phyloP scores from a whole-genome alignment of 1,140 invertebrate genomes.

The Sesamia nonagrioides region DNA sequence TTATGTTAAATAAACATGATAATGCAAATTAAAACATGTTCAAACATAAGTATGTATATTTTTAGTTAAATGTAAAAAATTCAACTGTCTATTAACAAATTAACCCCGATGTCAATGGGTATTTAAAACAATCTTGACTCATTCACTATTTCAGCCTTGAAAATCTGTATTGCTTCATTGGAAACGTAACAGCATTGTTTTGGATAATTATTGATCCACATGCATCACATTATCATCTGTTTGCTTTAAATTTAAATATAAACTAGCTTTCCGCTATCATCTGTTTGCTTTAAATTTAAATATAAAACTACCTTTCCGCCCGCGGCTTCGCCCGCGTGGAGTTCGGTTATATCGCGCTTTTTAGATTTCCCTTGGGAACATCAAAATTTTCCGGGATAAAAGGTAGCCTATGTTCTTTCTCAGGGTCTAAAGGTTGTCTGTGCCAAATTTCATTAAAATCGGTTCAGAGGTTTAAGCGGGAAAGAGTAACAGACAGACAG shows the following conservation, averaged over 20 bases:
- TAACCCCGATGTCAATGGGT: conserved; percentile 41
- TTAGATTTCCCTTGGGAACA: too few species aligned
- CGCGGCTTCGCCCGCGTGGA: too few species aligned
- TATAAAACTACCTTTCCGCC: too few species aligned
- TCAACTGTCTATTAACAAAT: neutral
- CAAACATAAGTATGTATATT: neutral
- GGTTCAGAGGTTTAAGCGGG: too few species aligned
- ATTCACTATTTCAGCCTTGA: conserved; percentile 42
- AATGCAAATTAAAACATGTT: neutral
- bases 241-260: neutral
- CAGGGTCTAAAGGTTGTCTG: too few species aligned
- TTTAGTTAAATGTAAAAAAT: neutral
- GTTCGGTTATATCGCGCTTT: too few species aligned
- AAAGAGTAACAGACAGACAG: too few species aligned
- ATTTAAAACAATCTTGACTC: conserved; percentile 41
- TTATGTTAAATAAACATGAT: too few species aligned
- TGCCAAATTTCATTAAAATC: too few species aligned
- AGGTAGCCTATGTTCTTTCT: too few species aligned
- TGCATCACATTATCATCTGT: neutral
- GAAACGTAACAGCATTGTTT: conserved; percentile 43
- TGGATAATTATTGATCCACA: neutral
- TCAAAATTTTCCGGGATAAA: too few species aligned
- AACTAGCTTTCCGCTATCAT: too few species aligned
- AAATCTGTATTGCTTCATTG: conserved; percentile 30
- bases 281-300: neutral